Evolutionary conservation across 2,888 invertebrate species (phyloP), one percentile per base, ranked within the genome.

Genomic region (Ectemnius cavifrons): DNA sequence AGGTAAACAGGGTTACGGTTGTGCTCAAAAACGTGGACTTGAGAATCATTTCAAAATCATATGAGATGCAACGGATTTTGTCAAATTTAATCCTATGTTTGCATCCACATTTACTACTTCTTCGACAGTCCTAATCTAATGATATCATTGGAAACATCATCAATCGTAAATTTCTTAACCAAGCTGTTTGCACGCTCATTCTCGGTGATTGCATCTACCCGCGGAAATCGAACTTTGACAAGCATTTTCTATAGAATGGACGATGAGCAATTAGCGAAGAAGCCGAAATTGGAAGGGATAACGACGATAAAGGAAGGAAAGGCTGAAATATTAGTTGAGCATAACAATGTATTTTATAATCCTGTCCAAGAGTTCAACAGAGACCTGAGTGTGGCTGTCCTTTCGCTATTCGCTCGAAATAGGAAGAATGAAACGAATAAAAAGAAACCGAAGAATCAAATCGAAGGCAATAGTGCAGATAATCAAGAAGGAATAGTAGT

Each of bases 351-450:
- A 0, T 99, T 99, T 91, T 99, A 99, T 89, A 99, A 99, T 92
- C 97, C 99, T 0, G 99, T 99, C 0, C 98, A 99, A 91, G 98
- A 99, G 91, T 99, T 99, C 87, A 99, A 99, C 90, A 93, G 99
- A 79, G 99, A 99, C 92, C 92, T 99, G 79, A 96, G 97, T 88
- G 93, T 96, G 83, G 93, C 95, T 4, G 96, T 95, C 0, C 89
- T 97, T 23, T 93, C 93, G 71, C 92, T 94, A n/a, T 96, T 95
- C 87, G 92, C 93, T 6, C 91, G 92, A 47, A 28, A 67, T 4
- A 62, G 46, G 49, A 46, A 82, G 92, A 94, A 23, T 92, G 91
- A 83, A 92, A 87, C 18, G 67, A 74, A 28, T 18, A 47, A 71
- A 5, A 68, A 14, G 11, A 8, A 28, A 11, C 18, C n/a, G n/a